Conservation (phyloP, 1,140 invertebrate species). For the Marisa cornuarietis region DNA sequence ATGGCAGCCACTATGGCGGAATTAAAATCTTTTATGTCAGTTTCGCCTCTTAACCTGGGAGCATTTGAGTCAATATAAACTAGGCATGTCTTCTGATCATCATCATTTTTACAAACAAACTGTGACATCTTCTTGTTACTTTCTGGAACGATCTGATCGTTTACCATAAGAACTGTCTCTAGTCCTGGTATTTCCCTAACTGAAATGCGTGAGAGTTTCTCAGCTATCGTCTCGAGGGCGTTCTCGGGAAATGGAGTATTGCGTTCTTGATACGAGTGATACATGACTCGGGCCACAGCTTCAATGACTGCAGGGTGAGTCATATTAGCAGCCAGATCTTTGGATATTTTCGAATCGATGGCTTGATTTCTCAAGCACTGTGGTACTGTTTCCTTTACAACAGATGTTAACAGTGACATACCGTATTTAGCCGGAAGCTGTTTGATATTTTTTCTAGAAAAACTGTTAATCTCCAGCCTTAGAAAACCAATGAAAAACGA, state of each 20-base stretch:
- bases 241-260: neutral
- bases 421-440: conserved; percentile 30
- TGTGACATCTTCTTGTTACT: neutral
- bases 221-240: neutral
- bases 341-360: neutral
- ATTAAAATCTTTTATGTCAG: neutral
- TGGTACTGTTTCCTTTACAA: conserved; percentile 41
- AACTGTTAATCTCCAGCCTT: conserved; percentile 23
- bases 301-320: conserved; percentile 20
- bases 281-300: conserved; percentile 31
- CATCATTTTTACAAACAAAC: neutral
- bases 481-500: conserved; percentile 30
- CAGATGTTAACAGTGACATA: conserved; percentile 35
- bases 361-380: neutral
- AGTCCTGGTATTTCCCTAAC: conserved; percentile 8
- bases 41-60: neutral
- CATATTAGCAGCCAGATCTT: conserved; percentile 13
- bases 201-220: conserved; percentile 10
- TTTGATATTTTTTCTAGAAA: conserved; percentile 20
- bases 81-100: neutral
- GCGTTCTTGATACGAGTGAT: conserved; percentile 9
- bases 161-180: neutral
- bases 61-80: neutral
- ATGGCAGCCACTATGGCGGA: neutral
- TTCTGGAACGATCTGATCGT: neutral